phyloP scores from a whole-genome alignment of 2,797 vertebrate species.

The Sphenopsis melanotis region DNA sequence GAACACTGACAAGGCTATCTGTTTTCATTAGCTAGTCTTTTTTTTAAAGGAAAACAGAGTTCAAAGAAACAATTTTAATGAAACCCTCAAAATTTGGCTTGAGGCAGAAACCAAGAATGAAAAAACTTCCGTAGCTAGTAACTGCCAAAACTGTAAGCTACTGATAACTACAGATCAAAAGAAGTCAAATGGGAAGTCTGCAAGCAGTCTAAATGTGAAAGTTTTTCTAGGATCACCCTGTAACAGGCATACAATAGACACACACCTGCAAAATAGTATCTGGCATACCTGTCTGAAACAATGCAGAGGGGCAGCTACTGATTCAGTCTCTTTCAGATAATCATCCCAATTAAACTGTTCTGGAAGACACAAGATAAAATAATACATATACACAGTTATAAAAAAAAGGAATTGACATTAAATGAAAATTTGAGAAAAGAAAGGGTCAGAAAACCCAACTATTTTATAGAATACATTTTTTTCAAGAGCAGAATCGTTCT shows the following conservation, averaged over 20 bases:
- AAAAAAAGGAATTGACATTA: background rate
- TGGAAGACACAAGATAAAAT: constrained; percentile 60
- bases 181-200: background rate
- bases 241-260: background rate
- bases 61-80: background rate
- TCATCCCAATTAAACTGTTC: constrained; percentile 91
- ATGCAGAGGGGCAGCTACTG: constrained; percentile 82
- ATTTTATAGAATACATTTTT: background rate
- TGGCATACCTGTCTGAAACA: constrained; percentile 91
- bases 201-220: background rate
- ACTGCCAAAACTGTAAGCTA: background rate
- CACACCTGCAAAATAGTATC: background rate
- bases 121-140: background rate
- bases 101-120: background rate
- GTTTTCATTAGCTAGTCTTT: background rate
- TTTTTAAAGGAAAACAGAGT: background rate
- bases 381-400: background rate
- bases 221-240: background rate
- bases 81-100: constrained; percentile 1
- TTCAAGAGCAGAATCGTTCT: background rate
- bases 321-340: constrained; percentile 90
- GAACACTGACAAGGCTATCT: background rate
- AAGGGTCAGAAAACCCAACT: background rate
- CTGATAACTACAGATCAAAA: constrained; percentile 22
- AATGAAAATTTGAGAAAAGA: background rate